Conservation (phyloP, 2,888 invertebrate genomes). For the Andrena hattorfiana region DNA sequence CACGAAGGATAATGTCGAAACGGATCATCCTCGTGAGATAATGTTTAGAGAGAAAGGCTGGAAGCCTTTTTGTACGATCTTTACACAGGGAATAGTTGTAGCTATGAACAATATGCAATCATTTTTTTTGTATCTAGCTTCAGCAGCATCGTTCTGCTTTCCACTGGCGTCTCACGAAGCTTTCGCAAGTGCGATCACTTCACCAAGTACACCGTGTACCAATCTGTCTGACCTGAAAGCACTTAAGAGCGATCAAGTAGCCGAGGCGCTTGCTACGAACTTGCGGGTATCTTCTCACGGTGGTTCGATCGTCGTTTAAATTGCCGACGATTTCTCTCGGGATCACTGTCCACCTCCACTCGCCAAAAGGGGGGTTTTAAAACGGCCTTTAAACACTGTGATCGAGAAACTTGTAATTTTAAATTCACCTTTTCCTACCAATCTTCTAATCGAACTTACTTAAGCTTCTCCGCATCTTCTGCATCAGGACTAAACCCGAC, state of each 20-base stretch:
- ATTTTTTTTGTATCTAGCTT: not conserved
- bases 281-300: constrained; percentile 74
- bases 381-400: no score
- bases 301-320: constrained; percentile 54
- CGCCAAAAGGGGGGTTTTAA: not conserved
- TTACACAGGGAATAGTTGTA: not conserved
- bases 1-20: not conserved
- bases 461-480: no score
- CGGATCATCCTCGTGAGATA: not conserved
- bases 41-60: no score
- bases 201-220: constrained; percentile 26
- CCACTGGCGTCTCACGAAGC: constrained; percentile 8
- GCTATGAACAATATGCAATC: not conserved
- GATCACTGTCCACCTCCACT: constrained; percentile 25
- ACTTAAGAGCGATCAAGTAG: constrained; percentile 40
- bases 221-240: constrained; percentile 32
- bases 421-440: no score
- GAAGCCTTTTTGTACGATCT: not conserved
- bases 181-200: constrained; percentile 37
- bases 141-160: constrained; percentile 5
- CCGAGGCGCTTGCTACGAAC: constrained; percentile 55
- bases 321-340: constrained; percentile 47
- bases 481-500: no score
- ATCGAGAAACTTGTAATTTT: no score
- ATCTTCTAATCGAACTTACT: no score